phyloP scores from a whole-genome alignment of 1,140 invertebrate genomes.

The Drosophila funebris region DNA sequence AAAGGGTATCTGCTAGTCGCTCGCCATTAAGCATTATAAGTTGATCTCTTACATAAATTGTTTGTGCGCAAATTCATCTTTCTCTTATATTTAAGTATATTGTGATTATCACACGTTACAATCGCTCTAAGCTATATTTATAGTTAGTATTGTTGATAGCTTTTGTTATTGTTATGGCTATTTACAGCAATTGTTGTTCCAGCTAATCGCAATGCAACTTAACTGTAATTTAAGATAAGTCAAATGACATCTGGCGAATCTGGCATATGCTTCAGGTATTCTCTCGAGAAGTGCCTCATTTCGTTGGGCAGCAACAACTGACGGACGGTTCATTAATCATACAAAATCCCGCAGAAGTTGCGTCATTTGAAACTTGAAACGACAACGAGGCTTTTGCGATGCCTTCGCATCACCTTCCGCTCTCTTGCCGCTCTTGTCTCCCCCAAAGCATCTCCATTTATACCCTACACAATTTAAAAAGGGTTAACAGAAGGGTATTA shows the following conservation, averaged over 20 bases:
- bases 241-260: neutral
- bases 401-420: neutral
- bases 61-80: constrained; percentile 45
- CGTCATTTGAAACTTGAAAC: constrained; percentile 5
- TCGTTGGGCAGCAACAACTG: neutral
- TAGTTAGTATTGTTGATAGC: neutral
- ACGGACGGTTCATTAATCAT: constrained; percentile 9
- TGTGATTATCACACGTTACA: neutral
- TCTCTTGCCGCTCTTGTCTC: neutral
- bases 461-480: neutral
- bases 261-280: neutral
- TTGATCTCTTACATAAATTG: constrained; percentile 50
- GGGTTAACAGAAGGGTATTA: neutral
- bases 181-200: neutral
- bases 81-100: neutral
- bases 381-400: neutral
- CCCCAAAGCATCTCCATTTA: neutral
- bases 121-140: neutral
- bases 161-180: neutral
- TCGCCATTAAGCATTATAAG: neutral
- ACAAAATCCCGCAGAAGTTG: constrained; percentile 1
- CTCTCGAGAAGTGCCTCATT: neutral
- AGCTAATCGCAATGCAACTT: constrained; percentile 2
- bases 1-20: neutral
- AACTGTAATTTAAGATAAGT: neutral